Percentiles rank a stretch among this genome's conserved stretches.
phyloP scores from a whole-genome alignment of 2,113 vertebrate genomes.

The Corvus cornix region DNA sequence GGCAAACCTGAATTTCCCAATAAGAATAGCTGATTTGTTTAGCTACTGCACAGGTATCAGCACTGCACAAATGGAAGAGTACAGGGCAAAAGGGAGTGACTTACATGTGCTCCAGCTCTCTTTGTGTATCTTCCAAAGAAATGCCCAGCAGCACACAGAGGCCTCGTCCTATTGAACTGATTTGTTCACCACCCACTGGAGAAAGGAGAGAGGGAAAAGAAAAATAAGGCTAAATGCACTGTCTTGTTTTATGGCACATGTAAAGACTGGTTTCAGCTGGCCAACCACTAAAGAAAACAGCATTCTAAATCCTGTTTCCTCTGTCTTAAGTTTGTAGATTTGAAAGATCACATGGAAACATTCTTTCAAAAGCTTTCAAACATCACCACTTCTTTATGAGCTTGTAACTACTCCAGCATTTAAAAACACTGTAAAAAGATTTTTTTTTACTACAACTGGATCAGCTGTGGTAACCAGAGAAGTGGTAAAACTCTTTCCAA shows the following conservation, averaged over 20 bases:
- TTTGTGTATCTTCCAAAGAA: conserved; percentile 91
- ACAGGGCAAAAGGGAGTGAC: conserved; percentile 33
- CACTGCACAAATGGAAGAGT: not conserved
- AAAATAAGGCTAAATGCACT: not conserved
- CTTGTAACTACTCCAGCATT: not conserved
- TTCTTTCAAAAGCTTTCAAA: not conserved
- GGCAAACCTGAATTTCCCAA: not conserved
- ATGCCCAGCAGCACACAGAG: conserved; percentile 93
- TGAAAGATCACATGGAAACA: not conserved
- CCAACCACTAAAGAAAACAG: not conserved
- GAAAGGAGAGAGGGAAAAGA: not conserved
- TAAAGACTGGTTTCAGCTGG: not conserved
- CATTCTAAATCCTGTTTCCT: not conserved
- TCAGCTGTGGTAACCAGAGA: not conserved
- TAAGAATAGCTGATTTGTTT: not conserved
- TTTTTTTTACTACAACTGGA: not conserved
- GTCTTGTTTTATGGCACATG: not conserved
- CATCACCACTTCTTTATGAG: not conserved
- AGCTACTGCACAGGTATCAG: not conserved
- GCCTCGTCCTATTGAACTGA: conserved; percentile 91
- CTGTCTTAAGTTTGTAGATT: not conserved
- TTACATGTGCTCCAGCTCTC: conserved; percentile 95
- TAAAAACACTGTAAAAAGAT: not conserved
- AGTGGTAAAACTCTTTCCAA: not conserved
- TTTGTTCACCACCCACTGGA: conserved; percentile 87